Conservation (phyloP, 1,140 invertebrate species). For the Belonocnema kinseyi region DNA sequence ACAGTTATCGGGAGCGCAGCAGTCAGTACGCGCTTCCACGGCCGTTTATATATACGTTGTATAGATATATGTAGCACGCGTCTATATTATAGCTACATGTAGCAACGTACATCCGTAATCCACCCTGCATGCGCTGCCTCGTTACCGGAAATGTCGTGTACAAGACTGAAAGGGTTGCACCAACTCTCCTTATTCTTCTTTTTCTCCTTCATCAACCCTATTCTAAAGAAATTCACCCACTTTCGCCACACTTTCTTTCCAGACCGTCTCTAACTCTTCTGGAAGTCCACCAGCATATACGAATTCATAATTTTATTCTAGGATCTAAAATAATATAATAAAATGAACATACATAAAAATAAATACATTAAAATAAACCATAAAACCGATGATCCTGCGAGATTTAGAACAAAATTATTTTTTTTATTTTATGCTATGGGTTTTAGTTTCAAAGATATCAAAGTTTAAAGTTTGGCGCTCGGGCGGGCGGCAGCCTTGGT, state of each 20-base stretch:
- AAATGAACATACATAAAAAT: no score
- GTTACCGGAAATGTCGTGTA: constrained; percentile 46
- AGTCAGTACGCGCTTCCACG: constrained; percentile 31
- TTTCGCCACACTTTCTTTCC: not conserved
- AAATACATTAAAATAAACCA: no score
- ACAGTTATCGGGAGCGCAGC: constrained; percentile 56
- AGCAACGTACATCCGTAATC: constrained; percentile 46
- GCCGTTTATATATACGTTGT: constrained; percentile 40
- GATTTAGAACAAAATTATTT: no score
- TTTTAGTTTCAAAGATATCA: no score
- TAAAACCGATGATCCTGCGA: no score
- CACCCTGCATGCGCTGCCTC: constrained; percentile 43
- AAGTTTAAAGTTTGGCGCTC: no score
- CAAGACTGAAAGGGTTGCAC: constrained; percentile 51
- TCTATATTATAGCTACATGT: constrained; percentile 8
- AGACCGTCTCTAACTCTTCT: no score
- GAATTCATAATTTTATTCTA: no score
- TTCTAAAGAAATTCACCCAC: not conserved
- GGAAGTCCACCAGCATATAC: no score
- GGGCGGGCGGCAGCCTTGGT: no score
- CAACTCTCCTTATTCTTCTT: constrained; percentile 4
- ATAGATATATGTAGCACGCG: constrained; percentile 22
- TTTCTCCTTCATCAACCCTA: not conserved
- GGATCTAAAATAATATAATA: no score
- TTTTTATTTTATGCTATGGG: no score